These are phyloP conservation scores for Nymphalis urticae DNA, from an alignment of 2,888 invertebrate species.

Conservation along the genomic window DNA sequence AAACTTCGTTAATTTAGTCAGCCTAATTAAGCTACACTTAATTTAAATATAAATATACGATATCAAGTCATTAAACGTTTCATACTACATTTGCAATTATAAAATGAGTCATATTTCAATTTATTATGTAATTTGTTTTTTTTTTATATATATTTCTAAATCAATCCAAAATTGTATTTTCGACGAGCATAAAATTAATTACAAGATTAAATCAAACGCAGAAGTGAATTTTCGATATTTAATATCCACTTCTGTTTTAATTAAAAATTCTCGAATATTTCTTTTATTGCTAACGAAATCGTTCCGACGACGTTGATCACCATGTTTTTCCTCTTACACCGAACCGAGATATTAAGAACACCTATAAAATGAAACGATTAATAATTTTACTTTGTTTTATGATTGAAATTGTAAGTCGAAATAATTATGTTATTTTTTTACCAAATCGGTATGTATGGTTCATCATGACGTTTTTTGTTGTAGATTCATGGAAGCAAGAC, in stretches of 20 bases:
- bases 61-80: too few species aligned
- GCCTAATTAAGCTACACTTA: too few species aligned
- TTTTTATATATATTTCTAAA: neutral
- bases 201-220: slow-evolving; percentile 44
- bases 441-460: slow-evolving; percentile 1
- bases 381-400: slow-evolving; percentile 52
- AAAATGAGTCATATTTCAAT: too few species aligned
- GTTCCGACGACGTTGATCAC: slow-evolving; percentile 45
- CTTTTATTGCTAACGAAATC: slow-evolving; percentile 55
- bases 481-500: slow-evolving; percentile 30
- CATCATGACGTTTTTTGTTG: slow-evolving; percentile 10
- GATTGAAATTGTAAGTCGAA: slow-evolving; percentile 54
- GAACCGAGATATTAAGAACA: slow-evolving; percentile 43
- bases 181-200: slow-evolving; percentile 23
- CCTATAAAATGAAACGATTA: slow-evolving; percentile 64
- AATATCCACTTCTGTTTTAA: slow-evolving; percentile 53
- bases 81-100: too few species aligned
- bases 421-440: neutral
- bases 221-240: slow-evolving; percentile 42
- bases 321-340: slow-evolving; percentile 48
- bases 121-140: neutral
- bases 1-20: too few species aligned
- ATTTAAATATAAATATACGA: too few species aligned
- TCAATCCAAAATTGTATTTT: neutral
- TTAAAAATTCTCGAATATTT: slow-evolving; percentile 51